Base-by-base conservation (phyloP, 1,140 invertebrate species). In the Saxidomus purpurata region DNA sequence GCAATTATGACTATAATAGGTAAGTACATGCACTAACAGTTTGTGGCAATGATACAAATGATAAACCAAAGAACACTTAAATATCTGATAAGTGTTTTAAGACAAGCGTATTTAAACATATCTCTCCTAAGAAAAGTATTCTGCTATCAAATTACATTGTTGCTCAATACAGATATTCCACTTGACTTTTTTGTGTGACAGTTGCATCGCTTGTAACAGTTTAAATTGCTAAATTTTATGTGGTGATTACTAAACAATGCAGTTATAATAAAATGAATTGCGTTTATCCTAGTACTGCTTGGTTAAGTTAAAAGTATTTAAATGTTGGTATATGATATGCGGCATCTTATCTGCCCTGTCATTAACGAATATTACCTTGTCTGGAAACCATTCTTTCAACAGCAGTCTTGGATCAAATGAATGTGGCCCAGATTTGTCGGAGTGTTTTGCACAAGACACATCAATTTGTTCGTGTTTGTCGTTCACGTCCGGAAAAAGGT, bases 331-430 rank as follows among this genome's bases (percentile, higher is more conserved):
- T 59, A 6, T 59, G n/a, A n/a, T n/a, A n/a, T n/a, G n/a, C n/a
- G n/a, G n/a, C n/a, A n/a, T n/a, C n/a, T n/a, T n/a, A n/a, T n/a
- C n/a, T n/a, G n/a, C n/a, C n/a, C n/a, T n/a, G n/a, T n/a, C n/a
- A n/a, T n/a, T n/a, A n/a, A n/a, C n/a, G n/a, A n/a, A 19, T 22
- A 17, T 76, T 87, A 87, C 84, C 49, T 40, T 61, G n/a, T 87
- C 74, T n/a, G 28, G 43, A 87, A 87, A 87, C 84, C 84, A 87
- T n/a, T 87, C 71, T 43, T 77, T 38, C 2, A 87, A 28, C 38
- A 77, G 28, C 22, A 63, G 25, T 3, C 36, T 31, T 25, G 74
- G 52, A 15, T 77, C 49, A 77, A 59, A 67, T 2, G 3, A 0
- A 63, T 87, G 84, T 1, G 84, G 84, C 19, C 55, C 28, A n/a